Evolutionary conservation across 1,140 invertebrate genomes (phyloP).

Genomic region (Pygmarrhopalites habei): DNA sequence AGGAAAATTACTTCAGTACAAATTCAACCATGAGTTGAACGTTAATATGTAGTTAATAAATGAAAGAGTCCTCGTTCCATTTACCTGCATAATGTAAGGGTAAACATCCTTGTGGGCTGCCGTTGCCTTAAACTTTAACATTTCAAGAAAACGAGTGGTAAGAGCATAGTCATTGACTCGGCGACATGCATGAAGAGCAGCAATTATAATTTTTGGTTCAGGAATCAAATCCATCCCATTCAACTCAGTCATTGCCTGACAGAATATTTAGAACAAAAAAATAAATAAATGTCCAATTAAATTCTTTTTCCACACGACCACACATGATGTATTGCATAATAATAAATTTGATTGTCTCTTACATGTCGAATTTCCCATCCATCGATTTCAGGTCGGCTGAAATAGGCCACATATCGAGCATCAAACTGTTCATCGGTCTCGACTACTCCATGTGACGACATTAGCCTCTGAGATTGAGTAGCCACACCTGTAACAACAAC

Average conservation of each 20-base stretch:
- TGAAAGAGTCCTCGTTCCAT: no score
- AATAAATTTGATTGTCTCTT: not conserved
- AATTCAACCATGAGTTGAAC: no score
- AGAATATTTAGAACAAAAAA: not conserved
- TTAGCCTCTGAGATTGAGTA: constrained; percentile 5
- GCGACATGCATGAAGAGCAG: constrained; percentile 86
- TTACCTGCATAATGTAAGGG: constrained; percentile 69
- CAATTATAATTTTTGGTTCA: constrained; percentile 85
- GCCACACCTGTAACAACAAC: not conserved
- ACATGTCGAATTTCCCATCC: constrained; percentile 88
- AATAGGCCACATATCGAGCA: constrained; percentile 71
- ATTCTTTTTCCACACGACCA: no score
- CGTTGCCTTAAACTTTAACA: constrained; percentile 69
- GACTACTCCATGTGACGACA: constrained; percentile 28
- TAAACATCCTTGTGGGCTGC: constrained; percentile 61
- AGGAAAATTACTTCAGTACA: no score
- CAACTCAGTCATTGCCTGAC: constrained; percentile 52
- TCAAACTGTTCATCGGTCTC: constrained; percentile 65
- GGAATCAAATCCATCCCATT: constrained; percentile 87
- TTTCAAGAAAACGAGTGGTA: constrained; percentile 85
- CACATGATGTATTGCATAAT: not conserved
- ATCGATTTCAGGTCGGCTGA: constrained; percentile 85
- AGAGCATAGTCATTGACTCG: constrained; percentile 89
- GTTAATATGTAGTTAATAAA: no score
- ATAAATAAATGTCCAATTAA: no score